Percentiles rank a stretch among this genome's conserved stretches.
Evolutionary conservation across 1,140 invertebrate species (phyloP).

Genomic region (Andricus grossulariae): DNA sequence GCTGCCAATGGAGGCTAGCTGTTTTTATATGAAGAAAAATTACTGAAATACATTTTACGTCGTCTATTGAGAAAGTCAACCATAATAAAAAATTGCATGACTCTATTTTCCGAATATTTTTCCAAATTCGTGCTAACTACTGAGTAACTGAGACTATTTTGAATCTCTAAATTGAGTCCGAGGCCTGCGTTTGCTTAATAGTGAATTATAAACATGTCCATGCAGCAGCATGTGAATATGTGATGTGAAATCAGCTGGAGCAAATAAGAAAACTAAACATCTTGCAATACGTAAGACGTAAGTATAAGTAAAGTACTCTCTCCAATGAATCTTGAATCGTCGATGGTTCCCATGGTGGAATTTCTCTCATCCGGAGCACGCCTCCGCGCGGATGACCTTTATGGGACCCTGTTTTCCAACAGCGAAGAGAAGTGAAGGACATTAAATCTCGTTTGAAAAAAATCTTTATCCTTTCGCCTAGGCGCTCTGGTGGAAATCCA

Average conservation of each 20-base stretch:
- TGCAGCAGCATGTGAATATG: no score
- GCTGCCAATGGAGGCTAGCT: no score
- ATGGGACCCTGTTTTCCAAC: slow-evolving; percentile 33
- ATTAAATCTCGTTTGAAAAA: not conserved
- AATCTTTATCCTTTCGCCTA: not conserved
- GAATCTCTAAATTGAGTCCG: no score
- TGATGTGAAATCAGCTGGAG: not conserved
- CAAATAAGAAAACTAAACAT: slow-evolving; percentile 19
- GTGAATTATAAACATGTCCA: slow-evolving; percentile 1
- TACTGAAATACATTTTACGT: no score
- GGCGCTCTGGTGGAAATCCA: not conserved
- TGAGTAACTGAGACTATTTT: no score
- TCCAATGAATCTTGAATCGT: slow-evolving; percentile 19
- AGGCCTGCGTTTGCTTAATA: not conserved
- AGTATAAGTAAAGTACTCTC: not conserved
- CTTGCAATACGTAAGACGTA: not conserved
- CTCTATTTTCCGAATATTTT: no score
- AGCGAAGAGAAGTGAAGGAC: slow-evolving; percentile 1
- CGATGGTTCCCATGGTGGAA: slow-evolving; percentile 29
- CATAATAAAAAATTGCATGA: no score
- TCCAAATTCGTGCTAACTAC: no score
- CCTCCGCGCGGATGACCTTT: slow-evolving; percentile 23
- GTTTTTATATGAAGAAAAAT: no score
- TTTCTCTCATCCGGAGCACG: slow-evolving; percentile 28
- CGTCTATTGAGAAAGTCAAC: no score